These are phyloP conservation scores for Decapterus maruadsi DNA, from an alignment of 2,797 vertebrate genomes.

Conservation along the genomic window DNA sequence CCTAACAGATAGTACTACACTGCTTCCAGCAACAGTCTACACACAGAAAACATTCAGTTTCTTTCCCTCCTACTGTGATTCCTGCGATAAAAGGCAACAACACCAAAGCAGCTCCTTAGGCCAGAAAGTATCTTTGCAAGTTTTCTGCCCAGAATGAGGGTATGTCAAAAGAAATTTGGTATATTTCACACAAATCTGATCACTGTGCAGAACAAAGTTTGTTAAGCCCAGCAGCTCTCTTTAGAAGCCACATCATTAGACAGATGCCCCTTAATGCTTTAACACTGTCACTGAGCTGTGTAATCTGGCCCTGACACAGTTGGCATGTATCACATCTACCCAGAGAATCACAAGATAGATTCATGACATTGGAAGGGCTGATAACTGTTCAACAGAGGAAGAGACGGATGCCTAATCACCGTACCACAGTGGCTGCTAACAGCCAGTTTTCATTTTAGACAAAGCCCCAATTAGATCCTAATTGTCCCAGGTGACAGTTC, in stretches of 20 bases:
- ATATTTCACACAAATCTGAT: constrained; percentile 63
- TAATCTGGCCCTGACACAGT: constrained; percentile 72
- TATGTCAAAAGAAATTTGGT: constrained; percentile 49
- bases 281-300: constrained; percentile 71
- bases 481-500: constrained; percentile 64
- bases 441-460: constrained; percentile 67
- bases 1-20: background rate
- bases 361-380: constrained; percentile 48
- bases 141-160: constrained; percentile 28
- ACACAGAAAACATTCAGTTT: background rate
- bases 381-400: constrained; percentile 64
- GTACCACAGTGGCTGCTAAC: constrained; percentile 59
- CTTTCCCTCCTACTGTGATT: constrained; percentile 21
- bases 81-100: constrained; percentile 30
- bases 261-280: constrained; percentile 63
- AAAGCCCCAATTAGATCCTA: constrained; percentile 66
- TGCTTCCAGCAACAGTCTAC: constrained; percentile 1
- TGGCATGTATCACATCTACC: constrained; percentile 62
- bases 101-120: constrained; percentile 22
- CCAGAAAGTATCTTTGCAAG: constrained; percentile 29
- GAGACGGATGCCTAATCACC: constrained; percentile 67
- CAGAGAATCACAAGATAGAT: constrained; percentile 63
- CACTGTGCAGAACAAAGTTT: constrained; percentile 40
- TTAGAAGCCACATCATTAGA: constrained; percentile 71
- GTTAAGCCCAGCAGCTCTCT: constrained; percentile 43